Base-by-base conservation (phyloP, 1,140 invertebrate genomes). In the Lithobius niger region DNA sequence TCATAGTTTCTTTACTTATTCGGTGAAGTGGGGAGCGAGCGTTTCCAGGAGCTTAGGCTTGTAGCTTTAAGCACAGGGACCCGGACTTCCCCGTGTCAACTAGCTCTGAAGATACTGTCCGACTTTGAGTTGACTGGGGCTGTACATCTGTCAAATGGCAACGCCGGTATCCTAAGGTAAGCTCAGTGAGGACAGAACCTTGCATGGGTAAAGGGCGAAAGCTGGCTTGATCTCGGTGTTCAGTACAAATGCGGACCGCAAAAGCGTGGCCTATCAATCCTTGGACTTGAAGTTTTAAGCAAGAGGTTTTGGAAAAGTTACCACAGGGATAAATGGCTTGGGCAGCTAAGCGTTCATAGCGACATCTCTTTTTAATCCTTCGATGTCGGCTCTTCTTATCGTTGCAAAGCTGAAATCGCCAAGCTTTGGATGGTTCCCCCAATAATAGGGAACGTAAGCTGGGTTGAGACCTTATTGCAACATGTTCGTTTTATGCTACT, bases 121-220 rank as follows among this genome's bases (percentile, higher is more conserved):
- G n/a, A n/a, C n/a, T n/a, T n/a, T n/a, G n/a, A n/a, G n/a, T 85
- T 83, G 80, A 78, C 83, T 84, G 82, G 82, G 81, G 82, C 80
- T 79, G 82, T 80, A 86, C 81, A 84, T 79, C 75, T 77, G 70
- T 79, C 74, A 80, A 86, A 86, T 67, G 76, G 79, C 86, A 85
- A 86, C 81, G 82, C 80, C 85, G 83, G 79, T 85, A 81, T 84
- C 82, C 82, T 77, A 84, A 84, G 82, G 80, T 72, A 72, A 80
- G 81, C 82, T 85, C 82, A 83, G 77, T 72, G 79, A 82, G 82
- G 76, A 83, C 82, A 79, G 83, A 87, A 86, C 85, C 77, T 74
- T 76, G 78, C 83, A 76, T 80, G 84, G 77, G 76, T 84, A 84
- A 86, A 83, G 80, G 80, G 81, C 76, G 84, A 85, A 85, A 76